Percentiles rank a stretch among this genome's conserved stretches.
Evolutionary conservation across 92 coral and sea anemone species (phyloP).

Genomic region (Parazoanthus atlanticus): DNA sequence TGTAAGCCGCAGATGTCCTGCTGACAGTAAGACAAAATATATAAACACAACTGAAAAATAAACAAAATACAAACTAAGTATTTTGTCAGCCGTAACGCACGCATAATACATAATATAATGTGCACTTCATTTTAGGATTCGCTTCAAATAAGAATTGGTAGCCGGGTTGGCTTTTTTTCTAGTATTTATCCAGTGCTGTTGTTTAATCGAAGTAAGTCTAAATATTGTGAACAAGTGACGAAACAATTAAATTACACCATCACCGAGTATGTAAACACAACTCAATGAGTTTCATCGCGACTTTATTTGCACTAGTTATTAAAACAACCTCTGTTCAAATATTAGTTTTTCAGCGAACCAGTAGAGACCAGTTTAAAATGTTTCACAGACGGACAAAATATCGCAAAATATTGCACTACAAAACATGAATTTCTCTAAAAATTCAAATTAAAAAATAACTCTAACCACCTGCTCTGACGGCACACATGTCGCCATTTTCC

Average conservation of each 20-base stretch:
- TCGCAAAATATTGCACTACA: not conserved
- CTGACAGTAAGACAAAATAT: not conserved
- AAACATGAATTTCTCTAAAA: not conserved
- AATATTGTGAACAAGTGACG: not conserved
- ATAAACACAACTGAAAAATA: not conserved
- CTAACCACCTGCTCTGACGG: slow-evolving; percentile 4
- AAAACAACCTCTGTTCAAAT: not conserved
- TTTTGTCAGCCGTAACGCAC: not conserved
- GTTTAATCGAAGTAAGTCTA: not conserved
- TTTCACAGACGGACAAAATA: not conserved
- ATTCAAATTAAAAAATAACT: not conserved
- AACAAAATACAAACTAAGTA: not conserved
- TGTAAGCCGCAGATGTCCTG: not conserved
- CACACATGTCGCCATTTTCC: not conserved
- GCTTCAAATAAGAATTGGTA: too few species aligned
- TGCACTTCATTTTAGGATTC: not conserved
- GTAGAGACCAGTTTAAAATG: not conserved
- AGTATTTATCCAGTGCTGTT: not conserved
- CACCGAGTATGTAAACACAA: not conserved
- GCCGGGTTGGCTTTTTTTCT: not conserved
- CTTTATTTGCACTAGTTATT: not conserved
- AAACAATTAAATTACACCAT: too few species aligned
- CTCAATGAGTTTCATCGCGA: not conserved
- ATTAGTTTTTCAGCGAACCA: not conserved
- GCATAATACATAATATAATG: not conserved